Evolutionary conservation across 92 coral and sea anemone genomes (phyloP), one percentile per base, ranked within the genome.

Genomic region (Plumapathes pennacea): DNA sequence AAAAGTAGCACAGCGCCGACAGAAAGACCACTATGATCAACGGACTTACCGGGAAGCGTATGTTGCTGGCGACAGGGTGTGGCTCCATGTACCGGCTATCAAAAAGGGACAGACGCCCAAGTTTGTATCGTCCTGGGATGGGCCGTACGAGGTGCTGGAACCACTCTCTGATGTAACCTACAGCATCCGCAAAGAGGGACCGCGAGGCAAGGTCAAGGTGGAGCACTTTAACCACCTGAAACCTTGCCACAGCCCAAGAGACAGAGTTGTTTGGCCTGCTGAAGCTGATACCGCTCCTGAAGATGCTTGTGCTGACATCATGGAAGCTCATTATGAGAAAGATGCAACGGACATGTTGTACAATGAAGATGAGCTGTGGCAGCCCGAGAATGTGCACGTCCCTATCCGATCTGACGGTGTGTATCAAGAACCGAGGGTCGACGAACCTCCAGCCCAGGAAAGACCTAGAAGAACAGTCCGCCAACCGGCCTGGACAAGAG

Each of bases 1-100:
- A 32, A n/a, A 57, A 8, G 76, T 44, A 1, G 82, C 87, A 30
- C 81, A 81, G 14, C 71, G 78, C 5, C 50, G 88, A 14, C 82
- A 81, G 44, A 78, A 80, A 47, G 81, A 80, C 56, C 43, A 70
- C 3, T 55, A 20, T 32, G 86, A 72, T 44, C 65, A 67, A 54
- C 46, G 82, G 4, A 58, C 73, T 31, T 31, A 55, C 21, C 57
- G 58, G n/a, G 57, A 44, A 14, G 42, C 39, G 10, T 73, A 57
- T 30, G 9, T 60, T 18, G 63, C 78, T 0, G 88, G 88, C 2
- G 78, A 81, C 45, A 24, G 41, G 7, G 81, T 72, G 5, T 46
- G 64, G 28, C 82, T 43, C 10, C 73, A 64, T 37, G 40, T 36
- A 11, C 86, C 81, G 21, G 74, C 71, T 22, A 32, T 80, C 0